Evolutionary conservation across 2,888 invertebrate genomes (phyloP).

Genomic region (Pammene aurita): DNA sequence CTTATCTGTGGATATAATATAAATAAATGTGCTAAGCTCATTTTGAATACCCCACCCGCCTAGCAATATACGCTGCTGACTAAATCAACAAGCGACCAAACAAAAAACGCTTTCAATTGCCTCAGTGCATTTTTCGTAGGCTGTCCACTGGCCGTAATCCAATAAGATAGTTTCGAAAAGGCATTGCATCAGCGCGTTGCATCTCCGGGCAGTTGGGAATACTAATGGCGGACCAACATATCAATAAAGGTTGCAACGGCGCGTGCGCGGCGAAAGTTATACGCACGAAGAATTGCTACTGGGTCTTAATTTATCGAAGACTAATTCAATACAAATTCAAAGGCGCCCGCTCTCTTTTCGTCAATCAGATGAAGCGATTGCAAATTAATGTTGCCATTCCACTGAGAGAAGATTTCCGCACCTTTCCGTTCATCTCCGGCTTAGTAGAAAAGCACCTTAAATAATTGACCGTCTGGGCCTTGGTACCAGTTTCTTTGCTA

Average conservation of each 20-base stretch:
- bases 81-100: not conserved
- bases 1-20: no score
- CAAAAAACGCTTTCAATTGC: not conserved
- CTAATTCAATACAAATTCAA: not conserved
- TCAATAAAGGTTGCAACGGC: conserved; percentile 21
- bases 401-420: no score
- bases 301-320: not conserved
- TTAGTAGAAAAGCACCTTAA: no score
- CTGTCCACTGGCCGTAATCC: conserved; percentile 10
- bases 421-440: no score
- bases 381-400: no score
- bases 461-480: no score
- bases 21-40: no score
- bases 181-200: conserved; percentile 27
- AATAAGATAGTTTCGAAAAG: conserved; percentile 30
- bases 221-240: conserved; percentile 25
- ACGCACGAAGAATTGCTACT: conserved; percentile 22
- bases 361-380: no score
- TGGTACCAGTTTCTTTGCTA: no score
- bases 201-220: conserved; percentile 29
- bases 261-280: conserved; percentile 28
- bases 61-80: no score
- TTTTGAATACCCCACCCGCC: no score
- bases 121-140: conserved; percentile 4
- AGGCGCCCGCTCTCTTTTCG: not conserved